phyloP scores from a whole-genome alignment of 2,797 vertebrate genomes.

The Myotis findleyi region DNA sequence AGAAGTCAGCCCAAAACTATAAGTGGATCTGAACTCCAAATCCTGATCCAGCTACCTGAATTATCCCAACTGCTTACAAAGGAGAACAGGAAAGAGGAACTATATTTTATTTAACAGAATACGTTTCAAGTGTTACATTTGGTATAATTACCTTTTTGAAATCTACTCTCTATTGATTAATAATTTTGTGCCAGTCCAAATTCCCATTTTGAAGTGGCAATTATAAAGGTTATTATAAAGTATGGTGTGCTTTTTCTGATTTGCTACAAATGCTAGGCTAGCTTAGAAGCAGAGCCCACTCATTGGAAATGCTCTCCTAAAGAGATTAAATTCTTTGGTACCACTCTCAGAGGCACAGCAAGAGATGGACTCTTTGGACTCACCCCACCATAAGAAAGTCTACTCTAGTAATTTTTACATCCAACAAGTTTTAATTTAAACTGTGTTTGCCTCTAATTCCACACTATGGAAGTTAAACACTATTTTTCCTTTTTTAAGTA shows the following conservation, averaged over 20 bases:
- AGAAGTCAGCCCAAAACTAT: not conserved
- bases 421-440: conserved; percentile 23
- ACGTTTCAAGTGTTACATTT: conserved; percentile 48
- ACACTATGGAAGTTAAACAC: not conserved
- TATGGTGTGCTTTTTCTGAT: not conserved
- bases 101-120: conserved; percentile 48
- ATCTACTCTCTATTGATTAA: conserved; percentile 60
- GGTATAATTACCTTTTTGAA: conserved; percentile 56
- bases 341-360: not conserved
- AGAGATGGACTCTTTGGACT: not conserved
- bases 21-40: not conserved
- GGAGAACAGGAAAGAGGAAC: not conserved
- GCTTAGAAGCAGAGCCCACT: not conserved
- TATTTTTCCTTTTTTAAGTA: not conserved
- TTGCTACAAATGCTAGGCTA: conserved; percentile 30
- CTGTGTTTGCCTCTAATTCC: not conserved
- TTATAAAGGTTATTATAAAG: conserved; percentile 62
- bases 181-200: conserved; percentile 55
- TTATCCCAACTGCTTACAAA: not conserved
- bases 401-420: not conserved
- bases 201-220: conserved; percentile 53
- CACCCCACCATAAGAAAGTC: not conserved
- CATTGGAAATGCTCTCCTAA: not conserved
- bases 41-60: not conserved
- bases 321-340: not conserved